Conservation (phyloP, 2,113 vertebrate genomes). For the Daphoenositta chrysoptera region DNA sequence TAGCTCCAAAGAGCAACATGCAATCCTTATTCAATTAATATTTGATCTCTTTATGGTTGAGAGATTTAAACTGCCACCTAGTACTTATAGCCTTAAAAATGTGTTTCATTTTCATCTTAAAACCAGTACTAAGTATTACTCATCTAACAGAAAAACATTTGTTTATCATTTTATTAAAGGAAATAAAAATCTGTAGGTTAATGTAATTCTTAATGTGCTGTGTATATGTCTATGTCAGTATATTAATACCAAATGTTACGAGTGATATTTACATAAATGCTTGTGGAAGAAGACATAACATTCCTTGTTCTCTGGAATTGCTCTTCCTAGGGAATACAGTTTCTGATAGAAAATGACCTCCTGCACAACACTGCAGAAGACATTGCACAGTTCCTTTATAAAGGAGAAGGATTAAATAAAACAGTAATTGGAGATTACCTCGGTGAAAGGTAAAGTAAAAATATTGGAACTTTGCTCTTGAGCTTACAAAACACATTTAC, state of each 20-base stretch:
- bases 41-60: background rate
- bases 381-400: slow-evolving; percentile 96
- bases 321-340: slow-evolving; percentile 88
- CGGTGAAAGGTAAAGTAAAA: slow-evolving; percentile 85
- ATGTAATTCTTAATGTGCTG: background rate
- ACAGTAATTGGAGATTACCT: slow-evolving; percentile 97
- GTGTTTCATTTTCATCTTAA: background rate
- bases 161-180: background rate
- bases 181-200: background rate
- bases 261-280: background rate
- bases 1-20: background rate
- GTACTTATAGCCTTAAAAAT: background rate
- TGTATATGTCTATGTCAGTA: background rate
- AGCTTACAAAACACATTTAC: background rate
- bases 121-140: background rate
- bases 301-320: background rate
- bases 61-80: background rate
- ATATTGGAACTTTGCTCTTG: background rate
- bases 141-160: background rate
- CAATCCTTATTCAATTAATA: background rate
- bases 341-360: slow-evolving; percentile 96
- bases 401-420: slow-evolving; percentile 98
- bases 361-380: slow-evolving; percentile 94
- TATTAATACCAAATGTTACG: background rate
- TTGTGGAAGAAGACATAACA: background rate